These are phyloP conservation scores for Numenius phaeopus DNA, from an alignment of 2,797 vertebrate genomes.

Conservation along the genomic window DNA sequence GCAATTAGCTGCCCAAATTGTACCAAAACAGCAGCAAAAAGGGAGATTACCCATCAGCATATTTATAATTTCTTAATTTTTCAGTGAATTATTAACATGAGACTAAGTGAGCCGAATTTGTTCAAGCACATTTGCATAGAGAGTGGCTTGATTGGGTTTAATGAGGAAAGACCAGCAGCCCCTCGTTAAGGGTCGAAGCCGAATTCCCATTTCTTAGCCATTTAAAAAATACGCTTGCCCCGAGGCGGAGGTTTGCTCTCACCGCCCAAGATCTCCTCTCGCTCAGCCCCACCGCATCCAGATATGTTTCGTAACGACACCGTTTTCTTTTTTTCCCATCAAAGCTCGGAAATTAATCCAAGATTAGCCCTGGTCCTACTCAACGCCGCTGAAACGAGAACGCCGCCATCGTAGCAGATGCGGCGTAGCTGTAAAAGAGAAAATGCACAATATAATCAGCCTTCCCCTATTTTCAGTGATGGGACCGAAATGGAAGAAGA, in stretches of 20 bases:
- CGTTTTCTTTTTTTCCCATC: background rate
- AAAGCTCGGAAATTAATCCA: conserved; percentile 6
- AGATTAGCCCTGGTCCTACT: background rate
- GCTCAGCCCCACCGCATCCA: background rate
- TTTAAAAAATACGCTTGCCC: background rate
- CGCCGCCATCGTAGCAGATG: background rate
- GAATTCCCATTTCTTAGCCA: background rate
- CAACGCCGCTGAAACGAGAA: background rate
- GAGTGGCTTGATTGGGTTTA: background rate
- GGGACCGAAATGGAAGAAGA: conserved; percentile 25
- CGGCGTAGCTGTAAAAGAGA: background rate
- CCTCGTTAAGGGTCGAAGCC: background rate
- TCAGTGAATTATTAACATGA: background rate
- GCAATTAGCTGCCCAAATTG: background rate
- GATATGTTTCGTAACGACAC: rapidly evolving
- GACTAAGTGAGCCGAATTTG: background rate
- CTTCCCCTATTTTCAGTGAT: conserved; percentile 41
- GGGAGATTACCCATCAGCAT: background rate
- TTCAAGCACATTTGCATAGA: background rate
- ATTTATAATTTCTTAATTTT: background rate
- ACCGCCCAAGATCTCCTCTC: background rate
- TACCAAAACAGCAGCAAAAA: background rate
- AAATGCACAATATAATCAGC: conserved; percentile 65
- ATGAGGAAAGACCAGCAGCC: background rate
- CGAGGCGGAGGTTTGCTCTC: rapidly evolving